Evolutionary conservation across 2,797 vertebrate genomes (phyloP).

Genomic region (Manis javanica): DNA sequence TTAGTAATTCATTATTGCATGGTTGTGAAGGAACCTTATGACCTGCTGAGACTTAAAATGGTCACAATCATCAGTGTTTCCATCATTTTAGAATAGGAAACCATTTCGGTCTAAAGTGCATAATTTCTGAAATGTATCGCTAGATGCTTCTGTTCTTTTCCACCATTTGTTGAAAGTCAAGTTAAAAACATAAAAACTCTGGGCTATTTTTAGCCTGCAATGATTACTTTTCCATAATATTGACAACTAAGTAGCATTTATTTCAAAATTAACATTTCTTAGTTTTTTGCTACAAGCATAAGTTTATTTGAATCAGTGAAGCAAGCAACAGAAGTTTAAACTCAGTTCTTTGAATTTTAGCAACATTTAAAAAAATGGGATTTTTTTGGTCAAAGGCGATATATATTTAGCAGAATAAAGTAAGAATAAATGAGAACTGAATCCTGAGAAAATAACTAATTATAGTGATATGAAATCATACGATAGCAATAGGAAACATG

Average conservation of each 20-base stretch:
- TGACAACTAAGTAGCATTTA: neutral
- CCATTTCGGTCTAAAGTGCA: slow-evolving; percentile 25
- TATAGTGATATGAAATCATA: neutral
- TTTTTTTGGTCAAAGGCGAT: neutral
- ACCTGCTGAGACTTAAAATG: slow-evolving; percentile 48
- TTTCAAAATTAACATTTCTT: neutral
- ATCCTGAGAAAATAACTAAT: slow-evolving; percentile 29
- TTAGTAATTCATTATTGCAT: slow-evolving; percentile 75
- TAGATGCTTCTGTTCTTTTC: neutral
- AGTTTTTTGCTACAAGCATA: neutral
- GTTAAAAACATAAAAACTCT: neutral
- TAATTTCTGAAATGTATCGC: slow-evolving; percentile 6
- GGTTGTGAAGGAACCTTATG: slow-evolving; percentile 51
- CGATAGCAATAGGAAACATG: neutral
- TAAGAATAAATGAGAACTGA: slow-evolving; percentile 4
- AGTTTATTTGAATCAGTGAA: slow-evolving; percentile 13
- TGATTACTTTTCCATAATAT: neutral
- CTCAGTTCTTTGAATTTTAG: neutral
- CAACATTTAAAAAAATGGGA: neutral
- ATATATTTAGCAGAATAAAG: slow-evolving; percentile 11
- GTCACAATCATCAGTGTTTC: slow-evolving; percentile 64
- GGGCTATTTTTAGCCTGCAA: neutral
- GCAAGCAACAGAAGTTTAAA: neutral
- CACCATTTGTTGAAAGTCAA: neutral
- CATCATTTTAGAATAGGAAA: slow-evolving; percentile 56